Evolutionary conservation across 2,113 vertebrate genomes (phyloP).

Genomic region (Arenaria interpres): DNA sequence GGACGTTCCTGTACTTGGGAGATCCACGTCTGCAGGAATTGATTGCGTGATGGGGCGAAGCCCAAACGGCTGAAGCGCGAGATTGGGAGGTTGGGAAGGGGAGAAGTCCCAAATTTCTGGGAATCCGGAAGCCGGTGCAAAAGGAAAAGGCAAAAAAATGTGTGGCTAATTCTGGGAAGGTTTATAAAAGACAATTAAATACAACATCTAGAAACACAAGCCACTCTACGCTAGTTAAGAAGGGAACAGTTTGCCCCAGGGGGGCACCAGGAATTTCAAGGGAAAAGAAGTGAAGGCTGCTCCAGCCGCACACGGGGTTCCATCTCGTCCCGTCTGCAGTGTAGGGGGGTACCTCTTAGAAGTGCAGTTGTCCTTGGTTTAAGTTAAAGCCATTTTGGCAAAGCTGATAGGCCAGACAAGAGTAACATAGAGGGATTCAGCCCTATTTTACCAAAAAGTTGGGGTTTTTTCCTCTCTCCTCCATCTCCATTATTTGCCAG

Average conservation of each 20-base stretch:
- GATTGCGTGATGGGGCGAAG: neutral
- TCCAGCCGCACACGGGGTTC: rapidly evolving
- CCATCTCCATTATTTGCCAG: neutral
- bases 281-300: neutral
- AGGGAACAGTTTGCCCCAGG: neutral
- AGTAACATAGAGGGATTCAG: neutral
- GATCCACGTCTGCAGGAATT: neutral
- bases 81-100: neutral
- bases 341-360: neutral
- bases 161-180: neutral
- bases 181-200: neutral
- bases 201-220: neutral
- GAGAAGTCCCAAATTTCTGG: neutral
- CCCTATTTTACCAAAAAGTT: neutral
- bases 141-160: neutral
- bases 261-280: neutral
- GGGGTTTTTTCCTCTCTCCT: neutral
- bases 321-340: rapidly evolving
- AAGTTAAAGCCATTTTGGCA: neutral
- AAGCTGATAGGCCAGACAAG: neutral
- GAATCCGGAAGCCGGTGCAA: rapidly evolving
- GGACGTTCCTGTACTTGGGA: neutral
- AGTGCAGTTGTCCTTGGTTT: neutral
- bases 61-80: neutral
- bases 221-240: neutral